phyloP scores from a whole-genome alignment of 2,113 vertebrate species.

The Cricetomys ansorgei region DNA sequence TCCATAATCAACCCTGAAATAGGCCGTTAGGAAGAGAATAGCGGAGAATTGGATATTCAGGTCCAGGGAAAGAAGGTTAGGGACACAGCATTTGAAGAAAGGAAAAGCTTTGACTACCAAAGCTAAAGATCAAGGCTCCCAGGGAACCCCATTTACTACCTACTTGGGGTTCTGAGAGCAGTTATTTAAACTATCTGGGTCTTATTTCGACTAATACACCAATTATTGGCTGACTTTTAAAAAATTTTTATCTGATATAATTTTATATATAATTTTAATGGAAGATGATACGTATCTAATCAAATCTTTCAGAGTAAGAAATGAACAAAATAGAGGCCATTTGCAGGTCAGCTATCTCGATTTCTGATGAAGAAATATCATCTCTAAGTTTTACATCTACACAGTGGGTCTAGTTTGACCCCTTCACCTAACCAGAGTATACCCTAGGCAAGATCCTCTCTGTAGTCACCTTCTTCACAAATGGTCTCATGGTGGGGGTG shows the following conservation, averaged over 20 bases:
- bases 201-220: constrained; percentile 5
- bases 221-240: neutral
- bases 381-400: neutral
- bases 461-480: neutral
- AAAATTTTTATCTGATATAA: no score
- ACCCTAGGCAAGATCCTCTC: neutral
- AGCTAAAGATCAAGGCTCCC: neutral
- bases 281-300: neutral
- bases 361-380: neutral
- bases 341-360: neutral
- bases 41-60: neutral
- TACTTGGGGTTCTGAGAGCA: neutral
- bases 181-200: neutral
- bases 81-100: neutral
- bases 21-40: neutral
- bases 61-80: neutral
- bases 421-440: neutral
- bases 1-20: neutral
- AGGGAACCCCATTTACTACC: neutral
- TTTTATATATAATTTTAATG: constrained; percentile 3
- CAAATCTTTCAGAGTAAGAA: constrained; percentile 3
- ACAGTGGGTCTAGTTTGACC: neutral
- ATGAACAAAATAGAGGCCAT: neutral
- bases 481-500: no score
- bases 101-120: neutral